Conservation (phyloP, 2,888 invertebrate species). For the Hermodice carunculata region DNA sequence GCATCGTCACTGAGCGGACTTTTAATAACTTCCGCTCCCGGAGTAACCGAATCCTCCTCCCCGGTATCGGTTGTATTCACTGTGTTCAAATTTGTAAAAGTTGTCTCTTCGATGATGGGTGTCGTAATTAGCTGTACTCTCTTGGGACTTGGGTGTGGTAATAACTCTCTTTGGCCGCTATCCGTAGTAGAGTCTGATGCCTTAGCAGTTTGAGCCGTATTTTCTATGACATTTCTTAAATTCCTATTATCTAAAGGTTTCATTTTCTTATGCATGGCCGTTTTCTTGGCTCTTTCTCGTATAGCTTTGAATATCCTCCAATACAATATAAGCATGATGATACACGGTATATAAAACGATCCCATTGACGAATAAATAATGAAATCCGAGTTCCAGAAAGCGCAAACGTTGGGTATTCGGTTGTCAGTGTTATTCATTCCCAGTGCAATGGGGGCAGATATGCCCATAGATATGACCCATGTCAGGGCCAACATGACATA, state of each 20-base stretch:
- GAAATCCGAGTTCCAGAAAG: constrained; percentile 98
- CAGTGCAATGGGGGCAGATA: constrained; percentile 95
- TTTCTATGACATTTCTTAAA: constrained; percentile 56
- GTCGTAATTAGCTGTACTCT: no score
- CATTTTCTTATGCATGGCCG: constrained; percentile 27
- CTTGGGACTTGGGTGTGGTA: no score
- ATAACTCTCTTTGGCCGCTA: no score
- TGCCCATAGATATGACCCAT: constrained; percentile 95
- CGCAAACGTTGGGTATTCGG: constrained; percentile 71
- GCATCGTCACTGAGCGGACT: constrained; percentile 38
- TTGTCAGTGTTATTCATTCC: constrained; percentile 80
- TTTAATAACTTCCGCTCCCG: neutral
- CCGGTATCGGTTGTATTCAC: constrained; percentile 55
- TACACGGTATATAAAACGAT: constrained; percentile 97
- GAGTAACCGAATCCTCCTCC: constrained; percentile 1
- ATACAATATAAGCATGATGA: constrained; percentile 98
- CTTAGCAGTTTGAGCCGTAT: constrained; percentile 39
- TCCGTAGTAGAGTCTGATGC: no score
- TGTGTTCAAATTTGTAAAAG: constrained; percentile 55
- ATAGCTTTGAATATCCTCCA: constrained; percentile 96
- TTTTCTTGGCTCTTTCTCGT: constrained; percentile 59
- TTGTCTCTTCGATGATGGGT: constrained; percentile 49
- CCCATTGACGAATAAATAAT: constrained; percentile 97
- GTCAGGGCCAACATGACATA: constrained; percentile 95
- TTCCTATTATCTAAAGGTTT: constrained; percentile 51